Evolutionary conservation across 1,140 invertebrate genomes (phyloP).

Genomic region (Meloidogyne exigua): DNA sequence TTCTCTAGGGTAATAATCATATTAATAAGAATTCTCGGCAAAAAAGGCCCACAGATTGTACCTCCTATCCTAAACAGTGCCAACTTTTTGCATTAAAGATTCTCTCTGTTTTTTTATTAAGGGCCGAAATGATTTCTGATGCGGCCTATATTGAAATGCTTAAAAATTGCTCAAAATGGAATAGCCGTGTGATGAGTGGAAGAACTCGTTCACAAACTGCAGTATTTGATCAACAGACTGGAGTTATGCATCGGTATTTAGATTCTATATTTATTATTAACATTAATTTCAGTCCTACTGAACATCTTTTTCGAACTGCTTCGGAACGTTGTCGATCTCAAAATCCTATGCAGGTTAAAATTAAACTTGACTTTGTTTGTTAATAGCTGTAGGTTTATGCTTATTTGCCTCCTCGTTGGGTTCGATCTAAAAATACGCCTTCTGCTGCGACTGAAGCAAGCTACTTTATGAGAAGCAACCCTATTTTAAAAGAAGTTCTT

Average conservation of each 20-base stretch:
- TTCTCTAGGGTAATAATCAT: no score
- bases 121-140: conserved; percentile 51
- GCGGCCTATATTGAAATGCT: conserved; percentile 55
- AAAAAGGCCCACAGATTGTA: no score
- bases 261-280: background rate
- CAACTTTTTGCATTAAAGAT: background rate
- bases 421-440: conserved; percentile 26
- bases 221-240: conserved; percentile 56
- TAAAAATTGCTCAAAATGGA: conserved; percentile 61
- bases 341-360: conserved; percentile 44
- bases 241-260: conserved; percentile 31
- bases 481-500: conserved; percentile 7
- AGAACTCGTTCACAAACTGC: conserved; percentile 41
- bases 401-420: conserved; percentile 35
- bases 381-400: conserved; percentile 27
- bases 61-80: no score
- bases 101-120: background rate
- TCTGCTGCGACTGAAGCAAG: conserved; percentile 55
- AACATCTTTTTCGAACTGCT: conserved; percentile 39
- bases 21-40: no score
- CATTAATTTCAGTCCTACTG: conserved; percentile 37
- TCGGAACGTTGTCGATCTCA: conserved; percentile 38
- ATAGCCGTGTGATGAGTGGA: conserved; percentile 42
- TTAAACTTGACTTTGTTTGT: background rate
- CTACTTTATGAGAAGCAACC: conserved; percentile 52